phyloP scores from a whole-genome alignment of 2,113 vertebrate genomes.

The Carettochelys insculpta region DNA sequence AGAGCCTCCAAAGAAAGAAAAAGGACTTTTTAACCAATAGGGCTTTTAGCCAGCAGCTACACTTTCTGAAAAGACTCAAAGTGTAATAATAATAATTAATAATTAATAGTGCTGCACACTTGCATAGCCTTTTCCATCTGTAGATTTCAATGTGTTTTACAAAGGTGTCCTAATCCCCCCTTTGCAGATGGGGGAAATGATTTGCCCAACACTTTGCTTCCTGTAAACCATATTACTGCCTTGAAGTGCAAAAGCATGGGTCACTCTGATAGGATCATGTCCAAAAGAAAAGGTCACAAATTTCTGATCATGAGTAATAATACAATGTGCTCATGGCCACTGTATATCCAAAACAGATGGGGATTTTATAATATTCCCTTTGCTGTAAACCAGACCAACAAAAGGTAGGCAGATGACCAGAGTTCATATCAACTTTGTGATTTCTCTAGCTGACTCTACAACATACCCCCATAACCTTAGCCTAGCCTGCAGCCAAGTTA shows the following conservation, averaged over 20 bases:
- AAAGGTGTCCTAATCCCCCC: background rate
- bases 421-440: background rate
- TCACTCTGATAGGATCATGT: rapidly evolving
- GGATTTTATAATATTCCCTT: background rate
- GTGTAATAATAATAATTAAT: background rate
- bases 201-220: background rate
- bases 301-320: rapidly evolving
- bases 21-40: background rate
- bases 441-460: background rate
- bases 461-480: background rate
- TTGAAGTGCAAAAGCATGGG: rapidly evolving
- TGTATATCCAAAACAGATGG: background rate
- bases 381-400: background rate
- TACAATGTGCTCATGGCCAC: background rate
- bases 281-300: background rate
- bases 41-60: background rate
- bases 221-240: background rate
- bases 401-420: background rate
- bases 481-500: background rate
- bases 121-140: rapidly evolving
- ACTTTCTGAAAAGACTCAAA: background rate
- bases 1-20: background rate
- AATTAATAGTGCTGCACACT: background rate
- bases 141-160: background rate
- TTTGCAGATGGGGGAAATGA: background rate